phyloP scores from a whole-genome alignment of 23 tunicate genomes.

The Ciona savignyi region DNA sequence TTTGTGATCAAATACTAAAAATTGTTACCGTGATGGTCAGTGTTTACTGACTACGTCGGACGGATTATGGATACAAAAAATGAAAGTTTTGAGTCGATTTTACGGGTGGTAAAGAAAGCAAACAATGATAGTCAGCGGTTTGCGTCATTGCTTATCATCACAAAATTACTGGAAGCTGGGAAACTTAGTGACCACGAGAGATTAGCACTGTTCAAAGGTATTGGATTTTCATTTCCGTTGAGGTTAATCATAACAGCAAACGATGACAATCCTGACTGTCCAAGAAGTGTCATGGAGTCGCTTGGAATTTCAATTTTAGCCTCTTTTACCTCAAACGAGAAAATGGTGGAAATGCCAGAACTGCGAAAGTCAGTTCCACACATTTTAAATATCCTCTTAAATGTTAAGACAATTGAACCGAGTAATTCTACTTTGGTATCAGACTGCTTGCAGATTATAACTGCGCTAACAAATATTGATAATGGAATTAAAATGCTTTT shows the following conservation, averaged over 20 bases:
- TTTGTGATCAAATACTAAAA: too few relatives aligned
- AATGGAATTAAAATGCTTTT: background rate
- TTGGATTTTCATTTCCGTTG: constrained; percentile 54
- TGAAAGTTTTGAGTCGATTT: constrained; percentile 4
- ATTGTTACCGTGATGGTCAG: too few relatives aligned
- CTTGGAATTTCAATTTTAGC: constrained; percentile 44
- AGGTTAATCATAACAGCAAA: constrained; percentile 44
- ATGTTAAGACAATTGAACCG: background rate
- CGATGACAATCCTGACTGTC: constrained; percentile 1
- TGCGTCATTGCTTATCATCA: constrained; percentile 67
- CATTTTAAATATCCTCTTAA: constrained; percentile 14
- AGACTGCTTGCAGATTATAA: constrained; percentile 41
- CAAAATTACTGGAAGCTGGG: constrained; percentile 40
- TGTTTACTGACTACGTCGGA: too few relatives aligned
- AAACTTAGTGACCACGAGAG: constrained; percentile 15
- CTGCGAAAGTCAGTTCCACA: constrained; percentile 16
- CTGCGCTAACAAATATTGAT: constrained; percentile 9
- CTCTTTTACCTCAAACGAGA: constrained; percentile 26
- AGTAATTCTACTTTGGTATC: background rate
- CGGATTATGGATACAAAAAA: background rate
- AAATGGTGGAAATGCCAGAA: constrained; percentile 11
- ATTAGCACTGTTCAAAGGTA: constrained; percentile 26
- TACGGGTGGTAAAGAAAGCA: constrained; percentile 27
- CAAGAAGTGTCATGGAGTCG: background rate
- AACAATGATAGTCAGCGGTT: constrained; percentile 68